Evolutionary conservation across 23 tunicate species (phyloP), one percentile per base, ranked within the genome.

Genomic region (Corella eumyota): DNA sequence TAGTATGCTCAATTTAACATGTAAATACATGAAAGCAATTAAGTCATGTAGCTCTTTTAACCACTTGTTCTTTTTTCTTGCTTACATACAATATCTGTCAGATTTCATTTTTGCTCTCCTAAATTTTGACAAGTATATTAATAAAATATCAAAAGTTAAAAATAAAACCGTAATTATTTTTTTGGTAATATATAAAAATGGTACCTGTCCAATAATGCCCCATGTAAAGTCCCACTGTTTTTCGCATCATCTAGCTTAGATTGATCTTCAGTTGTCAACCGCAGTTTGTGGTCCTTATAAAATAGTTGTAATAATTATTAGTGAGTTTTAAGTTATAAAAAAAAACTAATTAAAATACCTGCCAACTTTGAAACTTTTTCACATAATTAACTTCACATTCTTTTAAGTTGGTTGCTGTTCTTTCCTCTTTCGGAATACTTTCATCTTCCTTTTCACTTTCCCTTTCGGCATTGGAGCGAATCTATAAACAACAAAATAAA

Each of bases 81-180:
- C 15, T 62, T 24, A 81, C 80, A 81, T 88, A 45, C 96, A 88
- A 53, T 88, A 88, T 4, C 96, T 67, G 40, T 88, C 96, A 6
- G 96, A 73, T 37, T 88, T 88, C 96, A 88, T 88, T 51, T 88
- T 88, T 1, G 90, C 45, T 50, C 96, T 66, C 63, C 95, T 77
- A 40, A 9, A 40, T 40, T 9, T 40, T 40, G 11, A 11, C 48
- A 40, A 40, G 15, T 15, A 11, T 15, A 40, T 40, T 15, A 40
- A 15, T 40, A 40, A 40, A n/a, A n/a, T n/a, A n/a, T n/a, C n/a
- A n/a, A n/a, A n/a, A n/a, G n/a, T n/a, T n/a, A n/a, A n/a, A n/a
- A n/a, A n/a, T n/a, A n/a, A n/a, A n/a, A n/a, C n/a, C n/a, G n/a
- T 9, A 40, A 40, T 40, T 40, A 9, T 40, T 9, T 9, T 40